These are phyloP conservation scores for Porphyrio hochstetteri DNA, from an alignment of 2,113 vertebrate genomes.

Conservation along the genomic window DNA sequence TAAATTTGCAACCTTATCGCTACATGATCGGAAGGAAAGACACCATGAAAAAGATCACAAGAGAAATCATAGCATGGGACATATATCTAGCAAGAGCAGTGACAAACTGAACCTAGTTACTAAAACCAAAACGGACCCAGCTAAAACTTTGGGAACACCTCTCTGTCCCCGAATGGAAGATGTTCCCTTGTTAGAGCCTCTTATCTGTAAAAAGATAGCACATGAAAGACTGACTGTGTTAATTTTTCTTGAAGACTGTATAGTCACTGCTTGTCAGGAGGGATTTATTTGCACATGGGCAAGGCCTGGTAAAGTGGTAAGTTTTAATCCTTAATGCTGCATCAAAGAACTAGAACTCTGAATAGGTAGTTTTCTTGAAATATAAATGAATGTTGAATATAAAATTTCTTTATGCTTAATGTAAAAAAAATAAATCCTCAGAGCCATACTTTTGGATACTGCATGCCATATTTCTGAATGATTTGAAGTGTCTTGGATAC, in stretches of 20 bases:
- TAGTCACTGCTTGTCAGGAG: constrained; percentile 99
- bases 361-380: constrained; percentile 76
- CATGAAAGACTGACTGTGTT: constrained; percentile 98
- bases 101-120: constrained; percentile 95
- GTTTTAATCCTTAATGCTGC: constrained; percentile 88
- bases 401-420: constrained; percentile 80
- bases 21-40: constrained; percentile 96
- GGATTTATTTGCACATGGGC: constrained; percentile 99
- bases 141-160: constrained; percentile 93
- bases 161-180: constrained; percentile 98
- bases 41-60: constrained; percentile 98
- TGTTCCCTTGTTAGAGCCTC: constrained; percentile 95
- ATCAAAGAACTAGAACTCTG: constrained; percentile 76
- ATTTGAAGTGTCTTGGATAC: constrained; percentile 83
- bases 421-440: constrained; percentile 79
- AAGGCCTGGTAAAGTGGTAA: constrained; percentile 99
- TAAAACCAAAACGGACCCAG: constrained; percentile 88
- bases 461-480: constrained; percentile 85
- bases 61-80: constrained; percentile 99
- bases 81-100: constrained; percentile 99
- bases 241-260: constrained; percentile 99
- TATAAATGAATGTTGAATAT: constrained; percentile 80
- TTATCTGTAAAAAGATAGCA: constrained; percentile 99
- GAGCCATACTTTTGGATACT: constrained; percentile 88
- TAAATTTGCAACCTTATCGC: constrained; percentile 95